Evolutionary conservation across 2,797 vertebrate species (phyloP).

Genomic region (Todus mexicanus): DNA sequence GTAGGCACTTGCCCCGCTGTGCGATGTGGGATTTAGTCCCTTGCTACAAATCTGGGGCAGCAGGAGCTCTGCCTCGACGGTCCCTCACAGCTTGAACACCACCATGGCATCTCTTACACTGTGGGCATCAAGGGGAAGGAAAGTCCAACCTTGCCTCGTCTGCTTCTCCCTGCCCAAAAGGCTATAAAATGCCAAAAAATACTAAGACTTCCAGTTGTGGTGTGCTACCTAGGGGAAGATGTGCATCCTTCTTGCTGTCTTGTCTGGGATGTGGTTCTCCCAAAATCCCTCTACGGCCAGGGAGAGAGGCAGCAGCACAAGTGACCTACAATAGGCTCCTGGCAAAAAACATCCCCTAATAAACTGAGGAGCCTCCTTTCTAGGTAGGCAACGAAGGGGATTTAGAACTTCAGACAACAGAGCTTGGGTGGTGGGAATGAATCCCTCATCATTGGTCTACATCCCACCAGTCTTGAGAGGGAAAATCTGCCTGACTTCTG

Average conservation of each 20-base stretch:
- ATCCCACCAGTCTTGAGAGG: fast-evolving
- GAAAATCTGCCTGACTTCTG: not conserved
- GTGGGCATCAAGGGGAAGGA: not conserved
- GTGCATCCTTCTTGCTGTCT: not conserved
- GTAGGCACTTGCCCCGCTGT: fast-evolving
- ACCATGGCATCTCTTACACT: not conserved
- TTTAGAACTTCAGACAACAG: not conserved
- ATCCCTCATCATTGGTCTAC: not conserved
- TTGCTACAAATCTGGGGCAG: fast-evolving
- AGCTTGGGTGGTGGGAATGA: not conserved
- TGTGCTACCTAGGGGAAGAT: not conserved
- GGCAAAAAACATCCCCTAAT: not conserved
- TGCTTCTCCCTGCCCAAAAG: not conserved
- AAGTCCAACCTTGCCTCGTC: not conserved
- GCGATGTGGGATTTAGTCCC: not conserved
- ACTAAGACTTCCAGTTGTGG: not conserved
- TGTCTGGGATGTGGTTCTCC: not conserved
- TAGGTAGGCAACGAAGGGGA: not conserved
- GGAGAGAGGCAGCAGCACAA: not conserved
- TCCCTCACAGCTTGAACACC: not conserved
- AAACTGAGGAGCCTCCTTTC: not conserved
- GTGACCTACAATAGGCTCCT: not conserved
- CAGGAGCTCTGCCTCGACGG: not conserved
- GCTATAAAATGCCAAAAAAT: not conserved
- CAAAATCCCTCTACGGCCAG: not conserved